Percentiles rank a stretch among this genome's conserved stretches.
phyloP scores from a whole-genome alignment of 2,888 invertebrate genomes.

The Bugulina stolonifera region DNA sequence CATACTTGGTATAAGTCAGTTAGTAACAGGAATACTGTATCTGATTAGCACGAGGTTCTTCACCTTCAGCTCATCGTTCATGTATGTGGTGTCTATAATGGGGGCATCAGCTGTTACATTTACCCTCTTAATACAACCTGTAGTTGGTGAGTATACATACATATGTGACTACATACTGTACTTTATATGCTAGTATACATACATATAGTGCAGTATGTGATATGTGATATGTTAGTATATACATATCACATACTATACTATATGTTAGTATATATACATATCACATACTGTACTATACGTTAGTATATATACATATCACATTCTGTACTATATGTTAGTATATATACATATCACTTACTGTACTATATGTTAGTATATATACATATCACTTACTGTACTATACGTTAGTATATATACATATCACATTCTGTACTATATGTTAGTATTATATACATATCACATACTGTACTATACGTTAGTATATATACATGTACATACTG shows the following conservation, averaged over 20 bases:
- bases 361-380: too few relatives aligned
- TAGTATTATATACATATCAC: too few relatives aligned
- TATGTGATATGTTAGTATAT: neutral
- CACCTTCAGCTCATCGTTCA: neutral
- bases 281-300: too few relatives aligned
- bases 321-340: too few relatives aligned
- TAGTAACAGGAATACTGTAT: neutral
- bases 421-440: too few relatives aligned
- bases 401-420: too few relatives aligned
- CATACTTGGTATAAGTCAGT: slow-evolving; percentile 10
- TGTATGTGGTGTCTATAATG: slow-evolving; percentile 1
- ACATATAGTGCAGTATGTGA: neutral
- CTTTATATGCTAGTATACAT: neutral
- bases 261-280: too few relatives aligned
- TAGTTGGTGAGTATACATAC: neutral
- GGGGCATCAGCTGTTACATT: slow-evolving; percentile 1
- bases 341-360: too few relatives aligned
- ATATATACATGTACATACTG: too few relatives aligned
- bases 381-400: too few relatives aligned
- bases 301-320: too few relatives aligned
- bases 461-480: too few relatives aligned
- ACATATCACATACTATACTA: neutral
- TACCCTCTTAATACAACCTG: neutral
- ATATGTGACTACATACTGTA: neutral
- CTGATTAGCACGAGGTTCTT: slow-evolving; percentile 9